phyloP scores from a whole-genome alignment of 2,888 invertebrate genomes.

The Galeopsomyia nigrocyanea region DNA sequence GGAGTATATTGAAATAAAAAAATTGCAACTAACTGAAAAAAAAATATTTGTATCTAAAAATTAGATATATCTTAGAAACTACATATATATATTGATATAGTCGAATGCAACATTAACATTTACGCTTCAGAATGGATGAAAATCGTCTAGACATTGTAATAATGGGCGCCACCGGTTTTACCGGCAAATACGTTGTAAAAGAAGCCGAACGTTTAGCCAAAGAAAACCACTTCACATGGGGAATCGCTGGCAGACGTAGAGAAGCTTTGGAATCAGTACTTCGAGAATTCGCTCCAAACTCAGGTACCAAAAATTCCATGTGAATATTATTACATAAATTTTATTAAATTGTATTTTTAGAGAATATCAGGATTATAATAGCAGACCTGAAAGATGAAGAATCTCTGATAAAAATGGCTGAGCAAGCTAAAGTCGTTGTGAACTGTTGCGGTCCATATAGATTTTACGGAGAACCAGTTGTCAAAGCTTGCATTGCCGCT shows the following conservation, averaged over 20 bases:
- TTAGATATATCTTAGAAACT: too few relatives aligned
- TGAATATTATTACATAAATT: background rate
- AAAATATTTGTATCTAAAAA: too few relatives aligned
- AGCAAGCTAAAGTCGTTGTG: slow-evolving; percentile 81
- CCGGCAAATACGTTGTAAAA: slow-evolving; percentile 86
- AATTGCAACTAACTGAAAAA: too few relatives aligned
- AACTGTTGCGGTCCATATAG: slow-evolving; percentile 95
- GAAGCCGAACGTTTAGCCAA: slow-evolving; percentile 68
- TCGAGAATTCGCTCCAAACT: slow-evolving; percentile 63
- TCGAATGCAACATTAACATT: too few relatives aligned
- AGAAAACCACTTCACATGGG: slow-evolving; percentile 80
- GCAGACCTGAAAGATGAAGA: slow-evolving; percentile 84
- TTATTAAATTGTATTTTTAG: slow-evolving; percentile 64
- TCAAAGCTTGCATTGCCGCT: slow-evolving; percentile 86
- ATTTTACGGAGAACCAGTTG: slow-evolving; percentile 90
- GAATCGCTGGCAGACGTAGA: slow-evolving; percentile 85
- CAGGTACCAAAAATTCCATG: too few relatives aligned
- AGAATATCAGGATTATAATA: slow-evolving; percentile 77
- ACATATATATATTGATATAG: too few relatives aligned
- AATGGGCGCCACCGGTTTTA: slow-evolving; percentile 95
- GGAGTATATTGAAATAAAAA: too few relatives aligned
- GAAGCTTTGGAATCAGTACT: slow-evolving; percentile 72
- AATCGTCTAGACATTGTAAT: slow-evolving; percentile 83
- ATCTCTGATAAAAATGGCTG: slow-evolving; percentile 86
- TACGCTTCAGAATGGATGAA: slow-evolving; percentile 57